Evolutionary conservation across 2,113 vertebrate species (phyloP).

Genomic region (Struthio camelus): DNA sequence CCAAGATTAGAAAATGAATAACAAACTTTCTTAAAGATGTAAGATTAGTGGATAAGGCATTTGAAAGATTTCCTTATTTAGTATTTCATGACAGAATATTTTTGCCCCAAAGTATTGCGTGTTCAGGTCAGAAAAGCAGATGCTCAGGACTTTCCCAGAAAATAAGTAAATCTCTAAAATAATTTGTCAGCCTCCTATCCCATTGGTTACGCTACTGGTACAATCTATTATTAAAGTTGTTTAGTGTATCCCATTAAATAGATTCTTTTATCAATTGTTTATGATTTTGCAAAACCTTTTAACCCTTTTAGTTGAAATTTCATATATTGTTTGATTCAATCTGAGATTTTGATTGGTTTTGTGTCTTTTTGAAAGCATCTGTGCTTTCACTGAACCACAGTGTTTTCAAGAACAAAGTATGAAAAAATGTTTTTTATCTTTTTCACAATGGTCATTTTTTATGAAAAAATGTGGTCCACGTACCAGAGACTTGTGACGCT

Average conservation of each 20-base stretch:
- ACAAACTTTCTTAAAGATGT: background rate
- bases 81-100: background rate
- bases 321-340: background rate
- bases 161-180: background rate
- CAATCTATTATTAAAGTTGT: background rate
- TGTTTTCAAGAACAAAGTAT: background rate
- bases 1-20: background rate
- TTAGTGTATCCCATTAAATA: background rate
- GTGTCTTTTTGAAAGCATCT: background rate
- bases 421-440: background rate
- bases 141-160: background rate
- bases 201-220: background rate
- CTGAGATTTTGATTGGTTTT: background rate
- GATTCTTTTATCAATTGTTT: background rate
- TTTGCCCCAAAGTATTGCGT: background rate
- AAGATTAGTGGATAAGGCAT: background rate
- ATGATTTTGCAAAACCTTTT: background rate
- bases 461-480: background rate
- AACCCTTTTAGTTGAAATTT: background rate
- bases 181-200: background rate
- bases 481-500: background rate
- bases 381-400: background rate
- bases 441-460: background rate
- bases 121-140: background rate
- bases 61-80: background rate